Evolutionary conservation across 2,797 vertebrate genomes (phyloP), one percentile per base, ranked within the genome.

Genomic region (Myotis planiceps): DNA sequence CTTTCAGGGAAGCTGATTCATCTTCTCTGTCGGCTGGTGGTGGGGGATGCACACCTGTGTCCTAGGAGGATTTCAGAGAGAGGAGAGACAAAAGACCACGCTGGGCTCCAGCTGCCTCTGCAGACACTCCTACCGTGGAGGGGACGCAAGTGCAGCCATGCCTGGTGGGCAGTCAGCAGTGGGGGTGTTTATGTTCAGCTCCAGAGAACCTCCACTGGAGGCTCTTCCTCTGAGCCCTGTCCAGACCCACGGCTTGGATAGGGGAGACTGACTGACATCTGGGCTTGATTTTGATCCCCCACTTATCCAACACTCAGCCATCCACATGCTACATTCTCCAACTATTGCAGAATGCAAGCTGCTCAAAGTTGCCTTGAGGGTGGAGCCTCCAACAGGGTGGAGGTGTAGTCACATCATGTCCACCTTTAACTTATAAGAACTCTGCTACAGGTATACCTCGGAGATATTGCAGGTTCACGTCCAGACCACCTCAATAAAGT

Each of bases 61-160:
- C 96, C 95, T 66, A 92, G 89, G 58, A n/a, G 66, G 91, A 96
- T 84, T 96, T 98, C 96, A 97, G 97, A 91, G 96, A 71, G 29
- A 88, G 8, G 6, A 29, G 80, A 94, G 45, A 87, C 72, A 92
- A 94, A 93, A 97, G 92, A 68, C 75, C 66, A 85, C 0, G 1
- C 53, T 47, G 71, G 83, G 90, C 84, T 90, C 96, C 94, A 81
- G 86, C 78, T 90, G 85, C 89, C 95, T 92, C 45, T 58, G 88
- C 96, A 96, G 93, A 76, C 88, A 29, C 84, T 96, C 80, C 27
- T 18, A 2, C 34, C 7, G 49, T 4, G 25, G 25, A 76, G 32
- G 34, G 4, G 49, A 71, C 18, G 42, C 95, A 72, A 89, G 96
- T 76, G 34, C 39, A 85, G 74, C 68, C 92, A 34, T 25, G 95